Base-by-base conservation (phyloP, 2,888 invertebrate genomes). In the Adelognathus sp. region DNA sequence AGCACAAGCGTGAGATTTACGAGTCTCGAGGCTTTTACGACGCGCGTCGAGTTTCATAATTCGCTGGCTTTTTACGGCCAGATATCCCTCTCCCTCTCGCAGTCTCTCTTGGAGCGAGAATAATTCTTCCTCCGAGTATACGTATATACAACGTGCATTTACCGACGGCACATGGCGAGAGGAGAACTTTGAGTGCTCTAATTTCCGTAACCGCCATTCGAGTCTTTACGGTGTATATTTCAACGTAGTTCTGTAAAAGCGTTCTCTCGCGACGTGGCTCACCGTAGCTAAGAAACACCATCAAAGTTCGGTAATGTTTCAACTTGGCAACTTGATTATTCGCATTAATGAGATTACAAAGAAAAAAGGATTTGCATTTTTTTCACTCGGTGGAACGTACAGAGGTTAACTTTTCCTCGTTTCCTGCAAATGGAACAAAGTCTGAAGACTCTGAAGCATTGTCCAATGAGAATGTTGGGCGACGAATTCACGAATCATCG, bases 1-100 rank as follows among this genome's bases (percentile, higher is more conserved):
- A 31, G 44, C 70, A 52, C 54, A 80, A 18, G 67, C 66, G 73
- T 64, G 79, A 61, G 80, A 86, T 85, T 86, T 85, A 86, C 81
- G 85, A 80, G 79, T 16, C 36, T 54, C 54, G 50, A 24, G n/a
- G n/a, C 27, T 69, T 74, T 78, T 74, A 70, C 60, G 60, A 73
- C 39, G 56, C 39, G 14, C 76, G 76, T 64, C 79, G 80, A 78
- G 76, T 84, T 85, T 80, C 79, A 79, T 82, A 83, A 82, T 84
- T 84, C 78, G 79, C 58, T 82, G 80, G 7, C 9, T 46, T 84
- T 85, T 82, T 82, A 79, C 76, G 78, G 67, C 66, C 73, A 81
- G 76, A 58, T 31, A 29, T 14, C 21, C 33, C 33, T n/a, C 39
- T 11, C 11, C 14, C 11, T 61, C 21, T 41, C 27, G 7, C 7